These are phyloP conservation scores for Chesias legatella DNA, from an alignment of 2,888 invertebrate genomes.

Conservation along the genomic window DNA sequence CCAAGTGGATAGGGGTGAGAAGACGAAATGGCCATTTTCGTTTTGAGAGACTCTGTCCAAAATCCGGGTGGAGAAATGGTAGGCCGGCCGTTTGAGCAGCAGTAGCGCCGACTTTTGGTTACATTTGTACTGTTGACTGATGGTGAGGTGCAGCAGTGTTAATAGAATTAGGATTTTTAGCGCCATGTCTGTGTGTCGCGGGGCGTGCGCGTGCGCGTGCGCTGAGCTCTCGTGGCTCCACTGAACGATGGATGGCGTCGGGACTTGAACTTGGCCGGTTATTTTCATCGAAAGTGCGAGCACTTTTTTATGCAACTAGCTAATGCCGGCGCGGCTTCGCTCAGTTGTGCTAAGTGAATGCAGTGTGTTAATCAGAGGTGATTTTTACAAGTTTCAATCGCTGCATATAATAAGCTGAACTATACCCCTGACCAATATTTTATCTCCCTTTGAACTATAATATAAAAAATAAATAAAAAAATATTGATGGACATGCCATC, in stretches of 20 bases:
- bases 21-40: conserved; percentile 53
- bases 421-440: too few relatives aligned
- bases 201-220: conserved; percentile 11
- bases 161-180: conserved; percentile 32
- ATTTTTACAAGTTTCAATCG: too few relatives aligned
- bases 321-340: too few relatives aligned
- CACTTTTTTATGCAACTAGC: conserved; percentile 6
- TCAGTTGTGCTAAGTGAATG: too few relatives aligned
- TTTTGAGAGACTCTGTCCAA: conserved; percentile 50
- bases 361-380: too few relatives aligned
- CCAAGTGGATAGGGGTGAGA: conserved; percentile 59
- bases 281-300: conserved; percentile 16
- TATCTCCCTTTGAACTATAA: too few relatives aligned
- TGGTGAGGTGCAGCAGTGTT: conserved; percentile 24
- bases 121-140: conserved; percentile 36
- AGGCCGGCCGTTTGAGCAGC: conserved; percentile 44
- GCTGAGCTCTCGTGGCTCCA: not conserved
- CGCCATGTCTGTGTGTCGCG: conserved; percentile 32
- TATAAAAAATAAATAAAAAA: too few relatives aligned
- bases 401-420: too few relatives aligned
- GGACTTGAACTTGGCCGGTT: conserved; percentile 16
- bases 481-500: too few relatives aligned
- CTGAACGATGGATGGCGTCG: conserved; percentile 5
- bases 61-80: conserved; percentile 52
- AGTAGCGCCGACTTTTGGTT: conserved; percentile 37